Conservation (phyloP, 1,140 invertebrate species). For the Ridgeia piscesae region DNA sequence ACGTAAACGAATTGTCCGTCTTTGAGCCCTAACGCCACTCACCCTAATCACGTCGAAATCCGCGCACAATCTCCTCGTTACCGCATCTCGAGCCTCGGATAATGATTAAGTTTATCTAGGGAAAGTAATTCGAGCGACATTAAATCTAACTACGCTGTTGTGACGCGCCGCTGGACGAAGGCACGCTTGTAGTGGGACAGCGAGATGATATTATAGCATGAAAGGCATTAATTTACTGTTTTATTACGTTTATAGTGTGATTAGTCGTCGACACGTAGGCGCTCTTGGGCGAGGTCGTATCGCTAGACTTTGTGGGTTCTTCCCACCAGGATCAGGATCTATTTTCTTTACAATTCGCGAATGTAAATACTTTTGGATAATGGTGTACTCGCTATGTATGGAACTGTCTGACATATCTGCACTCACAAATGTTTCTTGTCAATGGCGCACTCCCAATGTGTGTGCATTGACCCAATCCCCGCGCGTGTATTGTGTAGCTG, state of each 20-base stretch:
- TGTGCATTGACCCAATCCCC: background rate
- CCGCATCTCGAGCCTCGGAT: conserved; percentile 2
- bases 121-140: background rate
- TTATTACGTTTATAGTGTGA: conserved; percentile 6
- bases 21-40: background rate
- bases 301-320: background rate
- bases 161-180: no score
- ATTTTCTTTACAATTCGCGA: background rate
- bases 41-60: background rate
- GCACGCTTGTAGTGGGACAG: background rate
- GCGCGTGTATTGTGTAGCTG: background rate
- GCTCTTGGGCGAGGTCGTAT: background rate
- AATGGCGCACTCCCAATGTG: background rate
- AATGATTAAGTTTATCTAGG: background rate
- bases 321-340: background rate
- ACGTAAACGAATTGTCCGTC: background rate
- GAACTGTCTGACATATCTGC: background rate
- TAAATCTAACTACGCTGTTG: background rate
- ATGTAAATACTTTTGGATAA: background rate
- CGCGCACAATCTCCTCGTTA: background rate
- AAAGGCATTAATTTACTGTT: background rate
- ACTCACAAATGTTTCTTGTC: background rate
- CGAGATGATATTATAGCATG: background rate
- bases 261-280: background rate
- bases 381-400: background rate